Evolutionary conservation across 2,797 vertebrate genomes (phyloP).

Genomic region (Hypotaenidia philippensis): DNA sequence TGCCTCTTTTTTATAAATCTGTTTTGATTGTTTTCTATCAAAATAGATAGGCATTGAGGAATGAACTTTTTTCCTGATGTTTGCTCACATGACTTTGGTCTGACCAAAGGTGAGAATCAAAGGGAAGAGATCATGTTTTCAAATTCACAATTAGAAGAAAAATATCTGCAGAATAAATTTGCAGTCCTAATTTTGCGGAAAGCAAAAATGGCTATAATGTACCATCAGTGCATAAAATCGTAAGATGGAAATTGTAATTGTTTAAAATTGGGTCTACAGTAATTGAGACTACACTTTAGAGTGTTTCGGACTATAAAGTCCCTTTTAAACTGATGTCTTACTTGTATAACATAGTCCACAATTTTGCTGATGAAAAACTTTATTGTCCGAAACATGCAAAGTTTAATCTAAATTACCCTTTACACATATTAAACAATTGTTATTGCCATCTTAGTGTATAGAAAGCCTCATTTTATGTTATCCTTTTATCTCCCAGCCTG

Average conservation of each 20-base stretch:
- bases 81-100: background rate
- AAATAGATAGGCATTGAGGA: background rate
- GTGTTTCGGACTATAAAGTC: slow-evolving; percentile 71
- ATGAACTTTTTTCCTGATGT: background rate
- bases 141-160: slow-evolving; percentile 7
- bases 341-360: slow-evolving; percentile 61
- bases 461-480: slow-evolving; percentile 75
- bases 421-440: slow-evolving; percentile 71
- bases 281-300: slow-evolving; percentile 69
- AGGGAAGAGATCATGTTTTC: background rate
- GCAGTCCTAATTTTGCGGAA: slow-evolving; percentile 41
- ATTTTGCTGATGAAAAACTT: slow-evolving; percentile 78
- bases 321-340: slow-evolving; percentile 71
- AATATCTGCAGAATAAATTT: slow-evolving; percentile 28
- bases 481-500: slow-evolving; percentile 87
- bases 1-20: background rate
- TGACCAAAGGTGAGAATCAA: background rate
- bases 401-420: slow-evolving; percentile 79
- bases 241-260: slow-evolving; percentile 70
- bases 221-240: slow-evolving; percentile 57
- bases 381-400: slow-evolving; percentile 77
- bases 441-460: slow-evolving; percentile 62
- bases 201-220: slow-evolving; percentile 19
- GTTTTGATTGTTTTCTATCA: background rate
- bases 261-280: slow-evolving; percentile 66